Evolutionary conservation across 2,888 invertebrate genomes (phyloP), one percentile per base, ranked within the genome.

Genomic region (Rosalia funebris): DNA sequence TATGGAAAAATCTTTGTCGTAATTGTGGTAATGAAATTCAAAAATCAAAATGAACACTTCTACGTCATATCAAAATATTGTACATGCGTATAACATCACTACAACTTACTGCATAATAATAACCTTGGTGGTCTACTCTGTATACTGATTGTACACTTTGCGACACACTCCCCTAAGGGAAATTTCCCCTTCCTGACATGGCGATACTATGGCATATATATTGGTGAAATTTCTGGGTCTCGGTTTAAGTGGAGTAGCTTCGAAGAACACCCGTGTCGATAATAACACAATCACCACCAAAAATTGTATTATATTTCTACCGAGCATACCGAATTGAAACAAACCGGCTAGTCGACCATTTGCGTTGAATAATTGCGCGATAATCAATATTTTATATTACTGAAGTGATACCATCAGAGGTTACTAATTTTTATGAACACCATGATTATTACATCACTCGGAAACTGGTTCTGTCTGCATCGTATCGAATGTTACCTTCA

Each of bases 81-180:
- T n/a, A n/a, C n/a, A n/a, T n/a, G n/a, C n/a, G n/a, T n/a, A n/a
- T n/a, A n/a, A n/a, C n/a, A n/a, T n/a, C n/a, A n/a, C n/a, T 25
- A 25, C 25, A 25, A 25, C 25, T 25, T 25, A 25, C 25, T 25
- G 7, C 25, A 25, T 5, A 25, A 7, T 25, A 25, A 25, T 25
- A 3, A 3, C 25, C 25, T 25, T 7, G 3, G 4, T 5, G 3
- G 3, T 12, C 9, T 14, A 12, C 37, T 50, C 50, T 1, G 50
- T 50, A 10, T 50, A 50, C 0, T 4, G 1, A 10, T 50, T 31
- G 17, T 25, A 39, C 2, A 50, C 39, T 39, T 50, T 50, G 7
- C 50, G 39, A 17, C 63, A 63, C 56, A 63, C 34, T 25, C 63
- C 63, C 14, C 39, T 59, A 7, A 63, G 41, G 2, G 63, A 45